Evolutionary conservation across 2,888 invertebrate genomes (phyloP).

Genomic region (Escarpia spicata): DNA sequence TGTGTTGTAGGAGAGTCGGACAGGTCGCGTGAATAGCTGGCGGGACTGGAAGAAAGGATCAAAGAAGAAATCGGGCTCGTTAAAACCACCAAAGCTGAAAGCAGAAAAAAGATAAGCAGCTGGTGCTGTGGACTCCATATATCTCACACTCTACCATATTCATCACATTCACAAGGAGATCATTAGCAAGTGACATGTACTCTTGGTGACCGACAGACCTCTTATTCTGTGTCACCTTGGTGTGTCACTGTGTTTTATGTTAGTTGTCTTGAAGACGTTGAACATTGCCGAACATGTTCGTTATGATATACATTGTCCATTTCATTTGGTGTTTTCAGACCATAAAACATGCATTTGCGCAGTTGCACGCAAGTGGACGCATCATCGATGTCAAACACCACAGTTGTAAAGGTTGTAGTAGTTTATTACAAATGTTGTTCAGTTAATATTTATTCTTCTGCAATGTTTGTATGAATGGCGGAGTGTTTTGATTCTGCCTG

Average conservation of each 20-base stretch:
- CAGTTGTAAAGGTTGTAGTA: not conserved
- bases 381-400: not conserved
- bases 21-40: constrained; percentile 64
- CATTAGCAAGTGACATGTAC: not conserved
- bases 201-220: not conserved
- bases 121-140: not conserved
- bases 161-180: not conserved
- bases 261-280: not conserved
- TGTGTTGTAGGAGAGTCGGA: constrained; percentile 57
- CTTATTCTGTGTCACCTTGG: not conserved
- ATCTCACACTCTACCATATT: not conserved
- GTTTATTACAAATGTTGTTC: constrained; percentile 16
- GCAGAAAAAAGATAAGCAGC: constrained; percentile 40
- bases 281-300: not conserved
- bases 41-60: constrained; percentile 51
- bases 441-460: constrained; percentile 16
- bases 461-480: not conserved
- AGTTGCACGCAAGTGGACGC: not conserved
- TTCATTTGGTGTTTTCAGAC: not conserved
- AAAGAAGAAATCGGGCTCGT: constrained; percentile 57
- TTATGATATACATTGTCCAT: not conserved
- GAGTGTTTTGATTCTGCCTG: not conserved
- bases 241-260: not conserved
- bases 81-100: constrained; percentile 63
- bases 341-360: not conserved